phyloP scores from a whole-genome alignment of 2,888 invertebrate genomes.

The Xestobium rufovillosum region DNA sequence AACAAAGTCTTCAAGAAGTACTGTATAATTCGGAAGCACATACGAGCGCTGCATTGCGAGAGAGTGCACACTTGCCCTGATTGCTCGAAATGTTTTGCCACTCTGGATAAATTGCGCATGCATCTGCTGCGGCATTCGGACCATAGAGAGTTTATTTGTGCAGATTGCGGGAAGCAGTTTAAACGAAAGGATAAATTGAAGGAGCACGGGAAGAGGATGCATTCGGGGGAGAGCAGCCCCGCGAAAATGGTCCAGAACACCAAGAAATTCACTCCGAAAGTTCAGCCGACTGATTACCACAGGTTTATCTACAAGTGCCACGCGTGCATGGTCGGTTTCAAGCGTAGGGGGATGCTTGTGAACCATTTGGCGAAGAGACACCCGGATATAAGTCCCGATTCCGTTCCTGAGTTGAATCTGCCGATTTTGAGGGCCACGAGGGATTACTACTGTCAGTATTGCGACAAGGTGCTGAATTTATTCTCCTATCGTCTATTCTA shows the following conservation, averaged over 20 bases:
- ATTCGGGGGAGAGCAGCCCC: conserved; percentile 39
- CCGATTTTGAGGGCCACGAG: conserved; percentile 71
- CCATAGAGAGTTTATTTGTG: conserved; percentile 62
- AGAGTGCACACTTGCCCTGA: conserved; percentile 58
- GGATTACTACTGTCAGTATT: conserved; percentile 78
- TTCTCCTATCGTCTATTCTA: conserved; percentile 2
- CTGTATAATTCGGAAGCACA: conserved; percentile 63
- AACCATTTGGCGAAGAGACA: conserved; percentile 78
- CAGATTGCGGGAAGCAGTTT: conserved; percentile 69
- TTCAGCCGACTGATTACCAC: conserved; percentile 57
- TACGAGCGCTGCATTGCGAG: conserved; percentile 64
- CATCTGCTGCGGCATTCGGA: conserved; percentile 63
- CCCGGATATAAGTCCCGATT: conserved; percentile 55
- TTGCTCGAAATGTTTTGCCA: conserved; percentile 63
- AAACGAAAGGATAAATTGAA: conserved; percentile 68
- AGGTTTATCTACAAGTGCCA: conserved; percentile 71
- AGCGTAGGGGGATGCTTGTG: conserved; percentile 76
- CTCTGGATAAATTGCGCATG: conserved; percentile 62
- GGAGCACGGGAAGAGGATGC: conserved; percentile 64
- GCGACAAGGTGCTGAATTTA: conserved; percentile 56
- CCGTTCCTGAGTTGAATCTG: conserved; percentile 65
- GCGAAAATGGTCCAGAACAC: conserved; percentile 28
- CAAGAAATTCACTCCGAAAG: conserved; percentile 52
- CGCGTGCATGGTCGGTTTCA: conserved; percentile 66
- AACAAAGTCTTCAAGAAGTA: conserved; percentile 61